Conservation (phyloP, 2,888 invertebrate genomes). For the Blera fallax region DNA sequence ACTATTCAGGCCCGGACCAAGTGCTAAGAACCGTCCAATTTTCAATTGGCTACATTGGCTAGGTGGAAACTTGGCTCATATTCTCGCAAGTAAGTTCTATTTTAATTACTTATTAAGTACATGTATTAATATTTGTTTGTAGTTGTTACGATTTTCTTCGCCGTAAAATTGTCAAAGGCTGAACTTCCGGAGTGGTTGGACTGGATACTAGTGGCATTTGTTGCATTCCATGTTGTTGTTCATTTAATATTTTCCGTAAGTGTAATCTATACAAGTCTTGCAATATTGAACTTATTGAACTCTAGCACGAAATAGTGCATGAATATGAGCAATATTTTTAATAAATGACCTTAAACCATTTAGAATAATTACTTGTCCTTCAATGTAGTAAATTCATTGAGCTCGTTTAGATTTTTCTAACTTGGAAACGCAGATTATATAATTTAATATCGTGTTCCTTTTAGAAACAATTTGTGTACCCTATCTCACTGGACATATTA, state of each 20-base stretch:
- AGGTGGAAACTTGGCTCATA: constrained; percentile 93
- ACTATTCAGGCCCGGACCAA: constrained; percentile 92
- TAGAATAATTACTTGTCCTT: background rate
- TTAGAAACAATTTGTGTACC: no score
- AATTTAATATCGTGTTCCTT: no score
- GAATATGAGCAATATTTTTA: background rate
- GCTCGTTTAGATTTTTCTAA: no score
- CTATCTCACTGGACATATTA: no score
- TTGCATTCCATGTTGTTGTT: constrained; percentile 93
- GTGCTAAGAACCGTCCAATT: constrained; percentile 88
- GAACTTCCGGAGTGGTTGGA: constrained; percentile 93
- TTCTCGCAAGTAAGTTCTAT: constrained; percentile 88
- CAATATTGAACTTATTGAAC: background rate
- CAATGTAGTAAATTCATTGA: no score
- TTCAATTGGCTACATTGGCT: constrained; percentile 98
- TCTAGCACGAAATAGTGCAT: background rate
- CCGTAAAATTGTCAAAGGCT: constrained; percentile 92
- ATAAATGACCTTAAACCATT: background rate
- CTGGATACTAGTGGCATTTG: constrained; percentile 94
- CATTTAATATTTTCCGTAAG: constrained; percentile 92
- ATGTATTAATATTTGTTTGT: constrained; percentile 77
- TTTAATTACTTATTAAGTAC: background rate
- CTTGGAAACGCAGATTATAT: no score
- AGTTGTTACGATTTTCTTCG: constrained; percentile 97
- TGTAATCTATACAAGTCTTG: constrained; percentile 35